A percentile compares a stretch with the other conserved stretches of the same genome.
phyloP scores from a whole-genome alignment of 2,797 vertebrate species.

The Sylvilagus floridanus region DNA sequence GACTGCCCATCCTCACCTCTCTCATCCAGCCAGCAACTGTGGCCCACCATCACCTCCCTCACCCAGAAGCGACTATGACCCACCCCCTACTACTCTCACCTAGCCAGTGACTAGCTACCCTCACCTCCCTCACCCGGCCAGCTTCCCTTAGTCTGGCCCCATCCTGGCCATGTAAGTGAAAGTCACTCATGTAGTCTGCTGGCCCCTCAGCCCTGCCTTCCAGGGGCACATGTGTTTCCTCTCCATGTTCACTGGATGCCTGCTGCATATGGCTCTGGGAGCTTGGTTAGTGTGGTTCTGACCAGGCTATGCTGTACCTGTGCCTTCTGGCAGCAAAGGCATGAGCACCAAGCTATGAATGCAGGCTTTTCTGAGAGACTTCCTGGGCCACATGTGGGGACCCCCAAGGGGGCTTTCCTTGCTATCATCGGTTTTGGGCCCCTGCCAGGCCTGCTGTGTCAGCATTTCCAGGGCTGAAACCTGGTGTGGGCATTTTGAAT shows the following conservation, averaged over 20 bases:
- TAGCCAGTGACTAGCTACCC: no score
- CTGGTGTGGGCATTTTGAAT: not conserved
- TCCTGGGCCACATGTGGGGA: not conserved
- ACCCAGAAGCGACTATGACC: fast-evolving
- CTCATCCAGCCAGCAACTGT: fast-evolving
- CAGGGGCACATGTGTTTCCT: not conserved
- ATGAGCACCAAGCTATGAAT: no score
- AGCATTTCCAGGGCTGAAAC: not conserved
- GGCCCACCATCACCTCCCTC: no score
- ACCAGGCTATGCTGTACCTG: not conserved
- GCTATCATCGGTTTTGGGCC: not conserved
- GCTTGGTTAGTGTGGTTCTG: fast-evolving
- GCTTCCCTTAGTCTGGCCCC: not conserved
- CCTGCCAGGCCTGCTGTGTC: not conserved
- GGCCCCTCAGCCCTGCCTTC: not conserved
- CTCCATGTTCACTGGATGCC: no score
- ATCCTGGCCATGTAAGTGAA: fast-evolving
- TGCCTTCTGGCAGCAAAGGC: not conserved
- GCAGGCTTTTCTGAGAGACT: not conserved
- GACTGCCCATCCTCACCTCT: no score
- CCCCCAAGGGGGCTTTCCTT: no score
- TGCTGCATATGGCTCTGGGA: not conserved
- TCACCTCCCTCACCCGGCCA: no score
- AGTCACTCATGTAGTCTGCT: no score
- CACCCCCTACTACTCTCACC: no score